Evolutionary conservation across 53 echinoderm and acorn worm genomes (phyloP).

Genomic region (Temnopleurus reevesii): DNA sequence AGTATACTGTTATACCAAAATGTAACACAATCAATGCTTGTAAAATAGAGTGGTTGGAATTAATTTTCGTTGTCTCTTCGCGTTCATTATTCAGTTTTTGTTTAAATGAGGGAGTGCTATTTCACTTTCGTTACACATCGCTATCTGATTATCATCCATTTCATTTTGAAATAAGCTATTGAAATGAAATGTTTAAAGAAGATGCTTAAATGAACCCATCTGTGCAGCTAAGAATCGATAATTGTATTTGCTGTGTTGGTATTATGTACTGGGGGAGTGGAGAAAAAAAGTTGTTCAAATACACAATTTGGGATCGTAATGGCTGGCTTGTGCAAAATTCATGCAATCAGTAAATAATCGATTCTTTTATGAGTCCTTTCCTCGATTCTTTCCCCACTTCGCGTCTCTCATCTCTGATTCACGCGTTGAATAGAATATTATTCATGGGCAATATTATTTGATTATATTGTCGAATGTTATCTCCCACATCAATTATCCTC

Average conservation of each 20-base stretch:
- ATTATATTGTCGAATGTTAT: constrained; percentile 11
- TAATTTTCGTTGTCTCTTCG: not conserved
- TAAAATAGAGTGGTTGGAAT: constrained; percentile 33
- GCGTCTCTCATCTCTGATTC: not conserved
- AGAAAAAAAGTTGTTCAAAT: constrained; percentile 1
- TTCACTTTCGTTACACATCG: not conserved
- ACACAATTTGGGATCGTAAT: constrained; percentile 1
- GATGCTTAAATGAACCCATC: constrained; percentile 4
- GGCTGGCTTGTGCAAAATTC: constrained; percentile 36
- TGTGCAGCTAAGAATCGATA: constrained; percentile 12
- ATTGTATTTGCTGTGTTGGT: not conserved
- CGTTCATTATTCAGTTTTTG: constrained; percentile 19
- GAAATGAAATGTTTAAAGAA: constrained; percentile 12
- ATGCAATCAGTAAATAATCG: not conserved
- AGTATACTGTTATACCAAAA: not conserved
- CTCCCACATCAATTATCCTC: not conserved
- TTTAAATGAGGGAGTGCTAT: constrained; percentile 33
- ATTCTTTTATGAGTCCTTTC: not conserved
- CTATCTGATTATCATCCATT: not conserved
- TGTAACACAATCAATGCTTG: constrained; percentile 36
- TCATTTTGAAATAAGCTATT: not conserved
- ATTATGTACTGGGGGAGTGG: constrained; percentile 27
- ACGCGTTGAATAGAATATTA: not conserved
- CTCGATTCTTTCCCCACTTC: not conserved
- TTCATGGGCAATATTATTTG: not conserved